These are phyloP conservation scores for Venustaconcha ellipsiformis DNA, from an alignment of 1,140 invertebrate genomes.

Conservation along the genomic window DNA sequence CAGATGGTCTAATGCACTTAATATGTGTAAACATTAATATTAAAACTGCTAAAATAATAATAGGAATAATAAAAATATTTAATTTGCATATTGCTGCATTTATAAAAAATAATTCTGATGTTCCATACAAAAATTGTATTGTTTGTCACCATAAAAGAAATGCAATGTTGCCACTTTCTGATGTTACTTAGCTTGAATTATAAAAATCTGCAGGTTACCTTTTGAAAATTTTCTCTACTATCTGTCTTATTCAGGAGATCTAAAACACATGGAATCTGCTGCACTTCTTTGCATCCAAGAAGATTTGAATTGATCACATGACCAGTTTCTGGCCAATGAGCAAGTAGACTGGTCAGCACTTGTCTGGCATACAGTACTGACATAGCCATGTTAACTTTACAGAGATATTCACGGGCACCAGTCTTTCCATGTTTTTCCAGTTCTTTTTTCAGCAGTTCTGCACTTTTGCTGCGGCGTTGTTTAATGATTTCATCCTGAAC, in stretches of 20 bases:
- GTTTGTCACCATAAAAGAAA: not conserved
- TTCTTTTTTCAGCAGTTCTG: conserved; percentile 60
- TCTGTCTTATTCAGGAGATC: conserved; percentile 64
- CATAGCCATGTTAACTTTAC: conserved; percentile 62
- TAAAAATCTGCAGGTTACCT: conserved; percentile 37
- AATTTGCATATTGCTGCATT: too few species aligned
- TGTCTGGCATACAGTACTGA: conserved; percentile 63
- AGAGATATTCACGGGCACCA: conserved; percentile 53
- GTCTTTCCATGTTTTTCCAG: conserved; percentile 60
- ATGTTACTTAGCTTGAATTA: not conserved
- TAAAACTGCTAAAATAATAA: too few species aligned
- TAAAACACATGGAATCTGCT: conserved; percentile 64
- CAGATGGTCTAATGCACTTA: too few species aligned
- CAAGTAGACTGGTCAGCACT: conserved; percentile 58
- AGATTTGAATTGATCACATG: conserved; percentile 59
- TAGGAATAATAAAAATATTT: too few species aligned
- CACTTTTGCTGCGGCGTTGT: conserved; percentile 59
- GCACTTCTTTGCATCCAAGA: conserved; percentile 59
- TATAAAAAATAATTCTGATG: too few species aligned
- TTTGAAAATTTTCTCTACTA: conserved; percentile 53
- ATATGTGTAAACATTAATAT: too few species aligned
- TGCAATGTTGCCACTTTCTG: not conserved
- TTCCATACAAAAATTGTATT: too few species aligned
- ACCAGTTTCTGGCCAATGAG: conserved; percentile 60
- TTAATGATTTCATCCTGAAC: conserved; percentile 54